These are phyloP conservation scores for Zaprionus camerounensis DNA, from an alignment of 1,140 invertebrate species.

Conservation along the genomic window DNA sequence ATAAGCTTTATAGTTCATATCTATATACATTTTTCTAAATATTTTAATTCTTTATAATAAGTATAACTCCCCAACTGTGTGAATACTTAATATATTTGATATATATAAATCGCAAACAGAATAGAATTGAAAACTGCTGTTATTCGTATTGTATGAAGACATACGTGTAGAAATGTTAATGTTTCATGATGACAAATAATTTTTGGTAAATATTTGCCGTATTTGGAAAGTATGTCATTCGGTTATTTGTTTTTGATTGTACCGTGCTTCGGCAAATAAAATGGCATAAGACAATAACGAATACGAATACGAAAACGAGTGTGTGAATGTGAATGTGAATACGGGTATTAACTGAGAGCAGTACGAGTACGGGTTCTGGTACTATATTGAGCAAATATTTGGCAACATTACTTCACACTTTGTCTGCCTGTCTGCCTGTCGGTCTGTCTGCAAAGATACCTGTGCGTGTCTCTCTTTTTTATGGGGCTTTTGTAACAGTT, in stretches of 20 bases:
- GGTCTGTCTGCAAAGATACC: not conserved
- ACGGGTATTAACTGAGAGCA: not conserved
- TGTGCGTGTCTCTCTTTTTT: slow-evolving; percentile 6
- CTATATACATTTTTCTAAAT: too few relatives aligned
- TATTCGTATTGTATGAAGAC: not conserved
- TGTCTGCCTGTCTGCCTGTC: not conserved
- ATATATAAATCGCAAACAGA: too few relatives aligned
- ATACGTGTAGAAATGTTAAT: not conserved
- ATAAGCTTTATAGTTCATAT: too few relatives aligned
- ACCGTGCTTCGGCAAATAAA: slow-evolving; percentile 21
- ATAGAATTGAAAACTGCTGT: too few relatives aligned
- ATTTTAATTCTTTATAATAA: too few relatives aligned
- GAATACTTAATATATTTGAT: too few relatives aligned
- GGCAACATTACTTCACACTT: slow-evolving; percentile 31
- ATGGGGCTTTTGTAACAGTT: not conserved
- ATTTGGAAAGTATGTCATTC: slow-evolving; percentile 44
- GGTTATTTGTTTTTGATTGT: slow-evolving; percentile 45
- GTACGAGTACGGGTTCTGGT: slow-evolving; percentile 9
- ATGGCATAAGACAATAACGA: slow-evolving; percentile 24
- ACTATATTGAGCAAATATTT: slow-evolving; percentile 40
- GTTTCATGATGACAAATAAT: slow-evolving; percentile 40
- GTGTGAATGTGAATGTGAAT: not conserved
- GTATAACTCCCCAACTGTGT: too few relatives aligned
- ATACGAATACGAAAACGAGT: slow-evolving; percentile 1
- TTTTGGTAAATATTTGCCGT: slow-evolving; percentile 50